Base-by-base conservation (phyloP, 2,797 vertebrate genomes). In the Lepilemur septentrionalis region DNA sequence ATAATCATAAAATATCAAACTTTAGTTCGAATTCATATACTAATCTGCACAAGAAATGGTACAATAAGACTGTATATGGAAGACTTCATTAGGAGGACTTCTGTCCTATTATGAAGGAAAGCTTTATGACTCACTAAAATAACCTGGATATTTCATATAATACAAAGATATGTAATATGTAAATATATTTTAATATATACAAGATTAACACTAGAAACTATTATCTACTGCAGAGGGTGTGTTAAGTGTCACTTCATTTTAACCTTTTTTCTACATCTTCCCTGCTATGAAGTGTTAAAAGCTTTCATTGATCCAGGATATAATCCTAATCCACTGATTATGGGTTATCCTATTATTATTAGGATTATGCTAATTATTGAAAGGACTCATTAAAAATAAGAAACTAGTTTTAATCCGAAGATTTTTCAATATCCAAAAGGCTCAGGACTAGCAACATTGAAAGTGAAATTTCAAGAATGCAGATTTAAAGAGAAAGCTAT, bases 401-500 rank as follows among this genome's bases (percentile, higher is more conserved):
- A 35, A 93, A 7, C 22, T 48, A 69, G 32, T 38, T 93, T 94
- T 92, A 17, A 72, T 32, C 17, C 30, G 63, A 92, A 89, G 38
- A 94, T 59, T 88, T 55, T 89, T 11, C 92, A 90, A 87, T 73
- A 93, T 59, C 6, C 41, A 78, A 48, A 88, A 79, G 17, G 25
- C 30, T 70, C 73, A 79, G 32, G 15, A 61, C 46, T 81, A 92
- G 41, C 73, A 63, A 95, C 52, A 69, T 1, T 83, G 78, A 94
- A 91, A 89, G 41, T 65, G 73, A 18, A 86, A 84, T 90, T 30
- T 93, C 93, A 76, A 92, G 84, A 92, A 55, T 63, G 20, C 18
- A 89, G 48, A 95, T 93, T 96, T 89, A 91, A 96, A 67, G 88
- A 95, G 69, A 95, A 96, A 75, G 80, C 13, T n/a, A 59, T 70